These are phyloP conservation scores for Tragelaphus buxtoni DNA, from an alignment of 2,113 vertebrate species.

Conservation along the genomic window DNA sequence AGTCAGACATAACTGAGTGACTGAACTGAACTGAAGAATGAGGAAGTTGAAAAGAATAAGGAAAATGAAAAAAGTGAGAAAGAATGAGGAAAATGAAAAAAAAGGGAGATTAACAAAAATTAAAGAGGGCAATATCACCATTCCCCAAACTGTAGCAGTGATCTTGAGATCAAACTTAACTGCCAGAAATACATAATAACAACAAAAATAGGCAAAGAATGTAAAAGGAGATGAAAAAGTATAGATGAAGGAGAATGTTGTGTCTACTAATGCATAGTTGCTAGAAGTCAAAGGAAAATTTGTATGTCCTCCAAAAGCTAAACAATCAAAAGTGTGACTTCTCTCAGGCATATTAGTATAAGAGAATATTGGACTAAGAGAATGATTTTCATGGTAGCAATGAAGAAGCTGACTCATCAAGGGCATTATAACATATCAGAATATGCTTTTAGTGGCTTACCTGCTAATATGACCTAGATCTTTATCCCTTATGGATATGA, in stretches of 20 bases:
- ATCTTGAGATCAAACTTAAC: not conserved
- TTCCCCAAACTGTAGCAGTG: not conserved
- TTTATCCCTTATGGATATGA: not conserved
- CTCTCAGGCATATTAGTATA: not conserved
- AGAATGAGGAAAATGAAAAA: not conserved
- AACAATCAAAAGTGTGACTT: not conserved
- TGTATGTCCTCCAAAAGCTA: not conserved
- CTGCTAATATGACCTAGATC: not conserved
- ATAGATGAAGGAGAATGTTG: not conserved
- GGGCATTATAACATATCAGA: not conserved
- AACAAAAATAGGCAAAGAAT: not conserved
- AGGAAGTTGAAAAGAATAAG: not conserved
- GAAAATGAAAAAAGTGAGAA: not conserved
- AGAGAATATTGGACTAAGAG: not conserved
- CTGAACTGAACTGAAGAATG: not conserved
- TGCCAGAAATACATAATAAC: not conserved
- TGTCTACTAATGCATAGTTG: not conserved
- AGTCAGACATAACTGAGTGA: not conserved
- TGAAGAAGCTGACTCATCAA: not conserved
- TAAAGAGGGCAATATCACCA: not conserved
- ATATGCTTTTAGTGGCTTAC: not conserved
- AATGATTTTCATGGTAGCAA: not conserved
- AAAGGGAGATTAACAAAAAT: not conserved
- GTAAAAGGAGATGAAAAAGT: not conserved
- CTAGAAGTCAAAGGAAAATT: not conserved